Percentiles rank a stretch among this genome's conserved stretches.
Evolutionary conservation across 2,113 vertebrate species (phyloP).

Genomic region (Daphoenositta chrysoptera): DNA sequence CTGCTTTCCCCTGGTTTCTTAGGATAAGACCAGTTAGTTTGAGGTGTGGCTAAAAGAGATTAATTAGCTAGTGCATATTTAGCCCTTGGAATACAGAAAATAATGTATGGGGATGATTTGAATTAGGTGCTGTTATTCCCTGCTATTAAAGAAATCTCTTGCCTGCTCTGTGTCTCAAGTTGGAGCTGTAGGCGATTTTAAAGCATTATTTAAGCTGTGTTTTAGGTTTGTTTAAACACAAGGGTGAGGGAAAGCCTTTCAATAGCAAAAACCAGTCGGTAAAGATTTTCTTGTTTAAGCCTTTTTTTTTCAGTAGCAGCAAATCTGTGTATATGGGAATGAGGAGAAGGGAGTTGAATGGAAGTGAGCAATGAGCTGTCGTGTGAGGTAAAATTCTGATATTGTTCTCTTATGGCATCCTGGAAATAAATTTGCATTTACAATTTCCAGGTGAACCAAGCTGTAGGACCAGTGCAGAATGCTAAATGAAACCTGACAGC

Average conservation of each 20-base stretch:
- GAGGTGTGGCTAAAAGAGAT: background rate
- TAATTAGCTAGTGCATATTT: background rate
- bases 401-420: background rate
- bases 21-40: background rate
- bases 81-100: background rate
- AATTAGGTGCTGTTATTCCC: background rate
- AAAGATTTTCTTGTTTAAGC: background rate
- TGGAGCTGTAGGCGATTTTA: background rate
- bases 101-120: background rate
- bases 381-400: background rate
- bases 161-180: background rate
- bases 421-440: constrained; percentile 40
- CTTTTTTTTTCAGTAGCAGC: background rate
- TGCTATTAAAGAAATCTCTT: background rate
- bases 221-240: background rate
- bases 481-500: background rate
- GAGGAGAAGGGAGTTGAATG: background rate
- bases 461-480: background rate
- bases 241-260: background rate
- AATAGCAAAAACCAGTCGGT: background rate
- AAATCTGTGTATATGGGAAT: background rate
- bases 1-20: background rate
- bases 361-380: rapidly evolving
- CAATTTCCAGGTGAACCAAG: background rate
- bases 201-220: background rate